Evolutionary conservation across 2,888 invertebrate genomes (phyloP).

Genomic region (Clanis bilineata): DNA sequence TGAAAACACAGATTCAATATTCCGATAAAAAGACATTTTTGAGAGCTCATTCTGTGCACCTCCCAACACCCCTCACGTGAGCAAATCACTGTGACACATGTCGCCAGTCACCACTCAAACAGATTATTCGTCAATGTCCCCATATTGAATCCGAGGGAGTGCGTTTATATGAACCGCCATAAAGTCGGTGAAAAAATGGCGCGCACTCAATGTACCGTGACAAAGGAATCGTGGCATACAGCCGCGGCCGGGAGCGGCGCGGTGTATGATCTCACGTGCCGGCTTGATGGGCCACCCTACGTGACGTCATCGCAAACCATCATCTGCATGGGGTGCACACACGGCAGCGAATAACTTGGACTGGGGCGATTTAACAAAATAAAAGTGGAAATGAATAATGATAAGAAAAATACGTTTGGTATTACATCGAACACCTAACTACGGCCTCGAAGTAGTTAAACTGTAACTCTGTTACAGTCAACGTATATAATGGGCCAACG

Average conservation of each 20-base stretch:
- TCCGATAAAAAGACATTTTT: not conserved
- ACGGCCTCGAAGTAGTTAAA: too few species aligned
- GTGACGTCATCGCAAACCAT: constrained; percentile 25
- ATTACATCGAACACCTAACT: too few species aligned
- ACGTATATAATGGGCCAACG: too few species aligned
- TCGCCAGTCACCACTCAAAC: not conserved
- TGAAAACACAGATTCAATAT: too few species aligned
- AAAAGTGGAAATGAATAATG: too few species aligned
- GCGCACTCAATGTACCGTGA: not conserved
- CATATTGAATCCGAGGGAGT: not conserved
- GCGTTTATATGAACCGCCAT: not conserved
- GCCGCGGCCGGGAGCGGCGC: not conserved
- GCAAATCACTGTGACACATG: not conserved
- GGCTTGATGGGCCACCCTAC: constrained; percentile 23
- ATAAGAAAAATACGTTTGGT: too few species aligned
- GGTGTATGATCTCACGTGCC: constrained; percentile 21
- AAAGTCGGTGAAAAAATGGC: constrained; percentile 5
- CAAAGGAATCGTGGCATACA: not conserved
- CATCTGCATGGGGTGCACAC: not conserved
- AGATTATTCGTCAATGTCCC: not conserved
- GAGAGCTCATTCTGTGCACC: not conserved
- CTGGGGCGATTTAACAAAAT: too few species aligned
- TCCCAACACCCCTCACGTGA: not conserved
- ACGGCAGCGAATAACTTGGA: not conserved
- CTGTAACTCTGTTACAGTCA: too few species aligned